Conservation (phyloP, 2,888 invertebrate genomes). For the Noctua fimbriata region DNA sequence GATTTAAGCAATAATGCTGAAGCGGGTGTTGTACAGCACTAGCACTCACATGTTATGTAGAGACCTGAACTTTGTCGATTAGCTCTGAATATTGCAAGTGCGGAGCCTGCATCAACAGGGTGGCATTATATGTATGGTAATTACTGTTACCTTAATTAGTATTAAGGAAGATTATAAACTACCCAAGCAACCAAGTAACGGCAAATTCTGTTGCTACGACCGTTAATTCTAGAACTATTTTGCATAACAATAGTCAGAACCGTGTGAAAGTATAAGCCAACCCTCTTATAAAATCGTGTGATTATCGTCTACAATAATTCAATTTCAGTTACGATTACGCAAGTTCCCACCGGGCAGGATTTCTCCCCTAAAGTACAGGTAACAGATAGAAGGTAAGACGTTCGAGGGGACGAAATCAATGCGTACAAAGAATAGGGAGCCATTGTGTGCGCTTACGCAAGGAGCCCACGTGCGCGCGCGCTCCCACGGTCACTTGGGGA, state of each 20-base stretch:
- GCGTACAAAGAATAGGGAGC: conserved; percentile 84
- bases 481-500: conserved; percentile 85
- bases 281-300: conserved; percentile 81
- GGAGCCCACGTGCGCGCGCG: conserved; percentile 85
- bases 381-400: conserved; percentile 88
- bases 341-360: conserved; percentile 87
- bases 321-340: conserved; percentile 85
- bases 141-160: conserved; percentile 64
- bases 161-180: conserved; percentile 29
- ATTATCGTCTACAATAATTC: conserved; percentile 84
- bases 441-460: conserved; percentile 88
- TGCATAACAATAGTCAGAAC: conserved; percentile 78
- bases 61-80: conserved; percentile 69
- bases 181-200: conserved; percentile 65
- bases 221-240: conserved; percentile 69
- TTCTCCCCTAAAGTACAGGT: conserved; percentile 88
- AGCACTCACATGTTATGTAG: conserved; percentile 54
- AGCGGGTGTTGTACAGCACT: conserved; percentile 44
- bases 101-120: conserved; percentile 60
- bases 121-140: conserved; percentile 56
- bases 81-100: conserved; percentile 69
- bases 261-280: conserved; percentile 86
- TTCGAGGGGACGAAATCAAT: conserved; percentile 87
- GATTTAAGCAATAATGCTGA: conserved; percentile 47
- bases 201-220: conserved; percentile 61